Percentiles rank a stretch among this genome's conserved stretches.
Evolutionary conservation across 35 echinoderm and acorn worm genomes (phyloP).

Genomic region (Diadema setosum): DNA sequence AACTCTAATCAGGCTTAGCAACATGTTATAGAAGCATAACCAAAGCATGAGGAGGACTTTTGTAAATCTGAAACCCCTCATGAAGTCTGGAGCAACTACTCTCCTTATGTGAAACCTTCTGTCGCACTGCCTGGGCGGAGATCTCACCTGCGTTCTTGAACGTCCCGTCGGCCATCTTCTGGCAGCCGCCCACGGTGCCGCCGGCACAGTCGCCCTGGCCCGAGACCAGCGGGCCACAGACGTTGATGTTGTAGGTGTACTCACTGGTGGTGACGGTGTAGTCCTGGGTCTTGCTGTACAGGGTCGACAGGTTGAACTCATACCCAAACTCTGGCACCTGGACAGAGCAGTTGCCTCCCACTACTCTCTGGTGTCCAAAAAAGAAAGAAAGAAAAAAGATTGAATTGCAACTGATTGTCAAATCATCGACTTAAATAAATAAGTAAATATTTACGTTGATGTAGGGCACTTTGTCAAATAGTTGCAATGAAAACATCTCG

Average conservation of each 20-base stretch:
- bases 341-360: constrained; percentile 60
- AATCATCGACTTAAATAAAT: too few species aligned
- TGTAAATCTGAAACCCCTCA: too few species aligned
- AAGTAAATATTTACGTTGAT: too few species aligned
- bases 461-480: too few species aligned
- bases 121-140: too few species aligned
- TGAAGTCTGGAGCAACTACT: too few species aligned
- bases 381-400: background rate
- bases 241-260: constrained; percentile 73
- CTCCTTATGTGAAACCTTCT: too few species aligned
- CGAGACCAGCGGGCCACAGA: constrained; percentile 52
- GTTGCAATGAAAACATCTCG: too few species aligned
- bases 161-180: background rate
- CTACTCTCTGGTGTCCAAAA: constrained; percentile 39
- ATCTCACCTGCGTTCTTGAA: constrained; percentile 11
- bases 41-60: too few species aligned
- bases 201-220: background rate
- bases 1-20: too few species aligned
- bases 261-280: constrained; percentile 12
- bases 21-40: too few species aligned
- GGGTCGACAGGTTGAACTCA: constrained; percentile 51
- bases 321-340: constrained; percentile 58
- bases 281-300: constrained; percentile 39
- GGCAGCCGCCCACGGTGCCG: constrained; percentile 46
- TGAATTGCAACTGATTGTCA: too few species aligned